Conservation (phyloP, 2,797 vertebrate genomes). For the Selene dorsalis region DNA sequence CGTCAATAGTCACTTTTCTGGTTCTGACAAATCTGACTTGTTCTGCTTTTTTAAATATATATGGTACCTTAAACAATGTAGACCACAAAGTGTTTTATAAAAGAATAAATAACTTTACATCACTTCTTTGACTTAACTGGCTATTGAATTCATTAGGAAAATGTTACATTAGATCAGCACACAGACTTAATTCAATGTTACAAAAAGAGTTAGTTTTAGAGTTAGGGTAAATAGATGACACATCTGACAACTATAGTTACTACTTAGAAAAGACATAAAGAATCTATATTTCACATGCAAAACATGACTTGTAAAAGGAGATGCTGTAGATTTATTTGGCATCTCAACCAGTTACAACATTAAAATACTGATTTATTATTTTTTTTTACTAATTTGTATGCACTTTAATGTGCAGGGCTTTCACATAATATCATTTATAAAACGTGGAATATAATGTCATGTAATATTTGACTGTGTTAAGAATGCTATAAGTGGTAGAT, state of each 20-base stretch:
- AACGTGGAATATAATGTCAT: not conserved
- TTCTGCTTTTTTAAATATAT: too few relatives aligned
- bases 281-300: not conserved
- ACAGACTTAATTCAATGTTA: not conserved
- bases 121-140: not conserved
- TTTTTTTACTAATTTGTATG: not conserved
- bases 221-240: too few relatives aligned
- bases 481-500: too few relatives aligned
- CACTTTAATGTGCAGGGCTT: not conserved
- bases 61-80: too few relatives aligned
- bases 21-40: not conserved
- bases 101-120: too few relatives aligned
- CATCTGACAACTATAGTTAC: too few relatives aligned
- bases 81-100: too few relatives aligned
- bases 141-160: not conserved
- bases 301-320: not conserved
- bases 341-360: not conserved
- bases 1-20: not conserved
- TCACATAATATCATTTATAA: not conserved
- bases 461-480: too few relatives aligned
- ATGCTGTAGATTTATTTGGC: not conserved
- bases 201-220: not conserved
- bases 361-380: not conserved
- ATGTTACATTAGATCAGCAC: not conserved
- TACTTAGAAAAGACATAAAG: not conserved